These are phyloP conservation scores for Sterrhoptilus dennistouni DNA, from an alignment of 2,113 vertebrate species.

Conservation along the genomic window DNA sequence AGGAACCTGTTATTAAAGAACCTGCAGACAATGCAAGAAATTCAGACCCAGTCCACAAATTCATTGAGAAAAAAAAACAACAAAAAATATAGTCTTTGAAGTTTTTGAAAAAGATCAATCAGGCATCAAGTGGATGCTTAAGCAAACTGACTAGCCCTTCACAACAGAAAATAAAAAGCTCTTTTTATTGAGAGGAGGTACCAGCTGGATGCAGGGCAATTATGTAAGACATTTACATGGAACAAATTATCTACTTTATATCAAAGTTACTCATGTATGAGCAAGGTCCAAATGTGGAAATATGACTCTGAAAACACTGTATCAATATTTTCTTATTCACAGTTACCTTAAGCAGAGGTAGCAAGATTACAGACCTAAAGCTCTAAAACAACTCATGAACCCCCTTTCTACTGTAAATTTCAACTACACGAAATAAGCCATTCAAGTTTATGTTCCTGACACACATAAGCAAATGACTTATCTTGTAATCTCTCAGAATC, in stretches of 20 bases:
- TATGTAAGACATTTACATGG: background rate
- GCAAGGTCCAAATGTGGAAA: background rate
- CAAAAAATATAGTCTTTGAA: background rate
- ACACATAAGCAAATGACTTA: rapidly evolving
- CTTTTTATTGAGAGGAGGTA: background rate
- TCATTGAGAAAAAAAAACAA: background rate
- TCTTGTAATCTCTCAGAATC: background rate
- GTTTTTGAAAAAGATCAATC: background rate
- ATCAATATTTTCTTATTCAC: background rate
- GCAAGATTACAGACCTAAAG: background rate
- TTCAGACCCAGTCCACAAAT: background rate
- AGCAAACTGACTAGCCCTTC: background rate
- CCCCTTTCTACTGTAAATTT: background rate
- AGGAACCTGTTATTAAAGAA: background rate
- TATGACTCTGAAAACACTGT: background rate
- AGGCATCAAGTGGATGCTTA: background rate
- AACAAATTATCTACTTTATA: background rate
- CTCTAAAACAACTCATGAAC: background rate
- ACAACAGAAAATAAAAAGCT: background rate
- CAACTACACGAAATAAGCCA: background rate
- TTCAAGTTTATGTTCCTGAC: background rate
- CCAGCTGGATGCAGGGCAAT: background rate
- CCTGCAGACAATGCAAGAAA: background rate
- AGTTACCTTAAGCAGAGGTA: background rate
- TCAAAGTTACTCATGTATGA: background rate